Percentiles rank a stretch among this genome's conserved stretches.
These are phyloP conservation scores for Diacarnus erythraeanus DNA, from an alignment of 37 sponge, comb jelly and placozoan species.

Conservation along the genomic window DNA sequence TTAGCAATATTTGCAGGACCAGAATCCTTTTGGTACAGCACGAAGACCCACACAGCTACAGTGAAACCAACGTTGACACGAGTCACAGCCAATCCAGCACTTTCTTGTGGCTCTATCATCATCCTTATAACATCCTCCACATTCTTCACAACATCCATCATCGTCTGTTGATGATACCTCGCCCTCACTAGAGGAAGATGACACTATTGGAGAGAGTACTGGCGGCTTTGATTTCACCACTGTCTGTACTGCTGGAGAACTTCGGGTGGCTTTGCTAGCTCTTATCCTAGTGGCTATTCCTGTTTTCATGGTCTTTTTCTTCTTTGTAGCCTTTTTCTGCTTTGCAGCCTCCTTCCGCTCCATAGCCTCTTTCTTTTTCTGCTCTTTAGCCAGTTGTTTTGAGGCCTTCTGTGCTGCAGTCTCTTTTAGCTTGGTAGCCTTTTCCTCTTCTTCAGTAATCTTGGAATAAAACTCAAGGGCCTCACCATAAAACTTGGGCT, in stretches of 20 bases:
- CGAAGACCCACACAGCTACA: not conserved
- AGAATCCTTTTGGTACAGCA: slow-evolving; percentile 15
- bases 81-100: slow-evolving; percentile 14
- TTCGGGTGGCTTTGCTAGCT: not conserved
- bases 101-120: not conserved
- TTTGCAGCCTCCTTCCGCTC: not conserved
- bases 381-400: not conserved
- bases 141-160: slow-evolving; percentile 23
- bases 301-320: not conserved
- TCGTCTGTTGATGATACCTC: slow-evolving; percentile 10
- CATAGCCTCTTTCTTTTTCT: too few species aligned
- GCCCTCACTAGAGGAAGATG: not conserved
- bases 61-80: slow-evolving; percentile 11
- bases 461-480: slow-evolving; percentile 32
- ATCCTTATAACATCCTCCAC: slow-evolving; percentile 19
- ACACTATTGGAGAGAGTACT: not conserved
- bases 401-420: not conserved
- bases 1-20: slow-evolving; percentile 16
- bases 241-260: too few species aligned
- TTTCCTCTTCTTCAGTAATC: not conserved
- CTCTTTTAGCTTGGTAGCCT: not conserved
- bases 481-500: slow-evolving; percentile 55
- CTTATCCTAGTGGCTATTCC: not conserved
- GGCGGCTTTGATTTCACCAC: too few species aligned
- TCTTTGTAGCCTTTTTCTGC: not conserved